Evolutionary conservation across 1,140 invertebrate genomes (phyloP).

Genomic region (Scylla paramamosain): DNA sequence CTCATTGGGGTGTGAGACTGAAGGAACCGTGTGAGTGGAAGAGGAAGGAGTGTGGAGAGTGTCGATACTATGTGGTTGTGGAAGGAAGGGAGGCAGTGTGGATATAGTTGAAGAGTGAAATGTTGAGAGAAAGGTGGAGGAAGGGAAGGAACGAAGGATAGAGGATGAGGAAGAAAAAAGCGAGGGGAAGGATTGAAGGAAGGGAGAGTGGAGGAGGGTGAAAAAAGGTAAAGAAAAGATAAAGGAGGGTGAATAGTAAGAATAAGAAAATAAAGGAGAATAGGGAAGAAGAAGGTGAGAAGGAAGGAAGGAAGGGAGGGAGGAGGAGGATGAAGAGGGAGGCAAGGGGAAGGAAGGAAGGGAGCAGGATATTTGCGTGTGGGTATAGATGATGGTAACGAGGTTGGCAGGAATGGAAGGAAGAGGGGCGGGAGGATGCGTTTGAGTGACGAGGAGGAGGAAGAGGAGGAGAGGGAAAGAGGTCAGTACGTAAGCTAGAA

Average conservation of each 20-base stretch:
- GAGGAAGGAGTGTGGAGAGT: no score
- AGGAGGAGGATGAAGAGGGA: not conserved
- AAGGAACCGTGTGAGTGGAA: no score
- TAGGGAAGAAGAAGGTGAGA: not conserved
- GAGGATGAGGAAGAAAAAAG: no score
- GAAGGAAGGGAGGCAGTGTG: no score
- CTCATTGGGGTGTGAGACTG: no score
- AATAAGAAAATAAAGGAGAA: not conserved
- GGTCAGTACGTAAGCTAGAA: not conserved
- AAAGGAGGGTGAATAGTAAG: conserved; percentile 92
- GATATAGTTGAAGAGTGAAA: no score
- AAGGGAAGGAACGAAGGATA: no score
- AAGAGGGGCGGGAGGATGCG: no score
- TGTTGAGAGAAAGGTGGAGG: no score
- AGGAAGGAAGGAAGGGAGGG: not conserved
- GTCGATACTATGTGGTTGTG: no score
- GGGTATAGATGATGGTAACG: not conserved
- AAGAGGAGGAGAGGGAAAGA: not conserved
- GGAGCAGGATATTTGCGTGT: not conserved
- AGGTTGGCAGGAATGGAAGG: no score
- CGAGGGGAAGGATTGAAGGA: conserved; percentile 77
- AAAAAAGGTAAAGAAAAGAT: conserved; percentile 97
- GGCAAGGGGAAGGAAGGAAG: not conserved
- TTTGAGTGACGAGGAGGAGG: not conserved
- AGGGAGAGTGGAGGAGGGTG: conserved; percentile 95